Base-by-base conservation (phyloP, 2,888 invertebrate species). In the Chrysolina haemoptera region DNA sequence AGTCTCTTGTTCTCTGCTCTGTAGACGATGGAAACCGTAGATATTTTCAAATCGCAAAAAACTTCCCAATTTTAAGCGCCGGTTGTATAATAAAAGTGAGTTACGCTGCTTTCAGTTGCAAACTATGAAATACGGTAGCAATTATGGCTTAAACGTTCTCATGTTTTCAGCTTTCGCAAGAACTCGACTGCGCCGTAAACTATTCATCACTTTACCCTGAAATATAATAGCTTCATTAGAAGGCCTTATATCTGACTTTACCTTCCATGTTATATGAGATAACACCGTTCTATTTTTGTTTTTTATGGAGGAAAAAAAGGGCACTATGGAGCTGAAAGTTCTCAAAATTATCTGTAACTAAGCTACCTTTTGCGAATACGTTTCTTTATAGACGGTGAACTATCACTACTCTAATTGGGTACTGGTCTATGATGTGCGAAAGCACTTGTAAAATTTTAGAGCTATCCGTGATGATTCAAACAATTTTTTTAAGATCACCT, bases 161-260 rank as follows among this genome's bases (percentile, higher is more conserved):
- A 50, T 50, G n/a, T 16, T 16, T 50, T 18, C 16, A 43, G 43
- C 43, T 43, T 43, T 43, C 2, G 14, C 43, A 14, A 43, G 43
- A 43, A 43, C 43, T 43, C 50, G 18, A 50, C 50, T 18, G 18
- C 50, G 18, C 50, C 18, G 9, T 50, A 18, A 10, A 3, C n/a
- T 50, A n/a, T 50, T 50, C 50, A 50, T 50, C 50, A 50, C 50
- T 50, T 50, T 50, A 3, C 18, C 18, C 9, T 9, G 50, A 50
- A 50, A 50, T 50, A 50, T 50, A 16, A 50, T 50, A 50, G 18
- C 50, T 50, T 50, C 50, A 50, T 50, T 50, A 50, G 50, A 50
- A 9, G 2, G 18, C 50, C 1, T 18, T 50, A n/a, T 50, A 50
- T 50, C 50, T 16, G 18, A 50, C 9, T 18, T 0, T 0, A n/a